phyloP scores from a whole-genome alignment of 2,888 invertebrate genomes.

The Ophion ellenae region DNA sequence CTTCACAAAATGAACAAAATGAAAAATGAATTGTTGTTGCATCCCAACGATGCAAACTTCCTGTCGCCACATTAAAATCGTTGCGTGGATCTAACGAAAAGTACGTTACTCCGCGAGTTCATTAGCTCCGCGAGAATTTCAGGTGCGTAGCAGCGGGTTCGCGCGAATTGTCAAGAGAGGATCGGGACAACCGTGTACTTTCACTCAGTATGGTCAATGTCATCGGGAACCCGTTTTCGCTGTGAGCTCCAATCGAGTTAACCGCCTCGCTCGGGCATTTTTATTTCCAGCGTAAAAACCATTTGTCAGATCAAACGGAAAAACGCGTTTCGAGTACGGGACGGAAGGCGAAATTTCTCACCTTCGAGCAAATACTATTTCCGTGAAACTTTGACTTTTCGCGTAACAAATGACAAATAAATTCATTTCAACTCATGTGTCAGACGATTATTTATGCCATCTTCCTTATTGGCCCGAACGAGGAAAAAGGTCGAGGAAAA shows the following conservation, averaged over 20 bases:
- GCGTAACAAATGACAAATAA: background rate
- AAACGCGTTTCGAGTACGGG: background rate
- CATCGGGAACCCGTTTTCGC: constrained; percentile 75
- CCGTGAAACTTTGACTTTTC: background rate
- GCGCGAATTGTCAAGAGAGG: constrained; percentile 49
- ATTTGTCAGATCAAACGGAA: background rate
- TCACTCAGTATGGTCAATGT: constrained; percentile 79
- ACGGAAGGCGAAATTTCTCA: background rate
- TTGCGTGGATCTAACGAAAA: constrained; percentile 2
- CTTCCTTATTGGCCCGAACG: no score
- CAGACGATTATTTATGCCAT: background rate
- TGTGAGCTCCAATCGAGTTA: constrained; percentile 32
- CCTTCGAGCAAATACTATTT: background rate
- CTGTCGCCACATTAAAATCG: no score
- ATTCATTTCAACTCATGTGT: no score
- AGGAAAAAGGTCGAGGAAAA: no score
- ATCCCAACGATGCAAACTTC: background rate
- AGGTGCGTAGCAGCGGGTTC: constrained; percentile 6
- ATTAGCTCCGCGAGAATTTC: constrained; percentile 49
- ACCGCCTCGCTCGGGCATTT: constrained; percentile 6
- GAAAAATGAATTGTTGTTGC: background rate
- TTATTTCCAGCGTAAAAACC: background rate
- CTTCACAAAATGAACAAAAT: background rate
- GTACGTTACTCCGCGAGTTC: constrained; percentile 9
- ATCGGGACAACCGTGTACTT: constrained; percentile 71